Evolutionary conservation across 2,113 vertebrate species (phyloP), one percentile per base, ranked within the genome.

Genomic region (Erythrolamprus reginae): DNA sequence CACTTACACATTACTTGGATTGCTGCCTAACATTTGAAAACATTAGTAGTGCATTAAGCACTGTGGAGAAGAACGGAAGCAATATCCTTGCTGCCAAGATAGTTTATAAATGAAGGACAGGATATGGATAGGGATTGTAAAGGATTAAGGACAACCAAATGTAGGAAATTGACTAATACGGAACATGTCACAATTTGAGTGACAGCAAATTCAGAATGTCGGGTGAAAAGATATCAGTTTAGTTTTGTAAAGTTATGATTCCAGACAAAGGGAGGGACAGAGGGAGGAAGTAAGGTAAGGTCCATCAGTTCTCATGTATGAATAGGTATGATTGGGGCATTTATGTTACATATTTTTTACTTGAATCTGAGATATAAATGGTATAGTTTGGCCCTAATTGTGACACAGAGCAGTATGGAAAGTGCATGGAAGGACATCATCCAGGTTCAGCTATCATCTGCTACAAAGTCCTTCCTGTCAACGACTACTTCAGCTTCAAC

Each of bases 1-100:
- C 52, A 77, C 85, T 86, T 90, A n/a, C 84, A 91, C 65, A 83
- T 61, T 84, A 61, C 53, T 61, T 87, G n/a, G 48, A 61, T 38
- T 91, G 9, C 42, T 91, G 51, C 52, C 70, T 91, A 58, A 82
- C 24, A 19, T 87, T 56, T 56, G 87, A 47, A 84, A 91, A 19
- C 7, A 58, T 12, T 5, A 38, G 12, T 87, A 82, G 6, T 21
- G n/a, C 28, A 58, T 82, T 82, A 56, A 82, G 52, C 2, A n/a
- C 28, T 56, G 19, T 21, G 84, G 8, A 61, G 45, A 84, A 61
- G 21, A 51, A 51, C 65, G 50, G 70, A 84, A 77, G 33, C n/a
- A 26, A 87, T 51, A 8, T 38, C 15, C 15, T 87, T 26, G 38
- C 50, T 86, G 13, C 33, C 61, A 86, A 87, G n/a, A 52, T 3